These are phyloP conservation scores for Leptarthrus brevirostris DNA, from an alignment of 2,888 invertebrate species.

Conservation along the genomic window DNA sequence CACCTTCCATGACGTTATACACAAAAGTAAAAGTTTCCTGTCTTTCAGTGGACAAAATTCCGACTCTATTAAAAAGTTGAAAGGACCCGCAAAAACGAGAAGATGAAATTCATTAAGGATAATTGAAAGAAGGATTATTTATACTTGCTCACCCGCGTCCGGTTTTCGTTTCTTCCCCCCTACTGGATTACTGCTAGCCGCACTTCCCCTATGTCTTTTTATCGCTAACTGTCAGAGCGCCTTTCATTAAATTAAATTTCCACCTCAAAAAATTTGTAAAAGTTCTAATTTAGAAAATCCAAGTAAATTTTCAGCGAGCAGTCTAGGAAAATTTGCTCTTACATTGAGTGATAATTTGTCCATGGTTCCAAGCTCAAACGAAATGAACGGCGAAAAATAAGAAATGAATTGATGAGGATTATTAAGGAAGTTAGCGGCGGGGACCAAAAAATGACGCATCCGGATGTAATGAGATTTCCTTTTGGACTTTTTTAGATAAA, in stretches of 20 bases:
- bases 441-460: too few species aligned
- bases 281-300: slow-evolving; percentile 32
- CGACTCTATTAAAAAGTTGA: slow-evolving; percentile 40
- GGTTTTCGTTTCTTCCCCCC: neutral
- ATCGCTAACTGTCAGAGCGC: slow-evolving; percentile 20
- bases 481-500: too few species aligned
- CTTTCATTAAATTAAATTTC: slow-evolving; percentile 45
- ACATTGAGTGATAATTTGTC: neutral
- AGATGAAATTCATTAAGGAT: slow-evolving; percentile 46
- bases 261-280: slow-evolving; percentile 40
- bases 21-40: slow-evolving; percentile 31
- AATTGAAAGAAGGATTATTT: slow-evolving; percentile 46
- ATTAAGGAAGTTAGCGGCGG: too few species aligned
- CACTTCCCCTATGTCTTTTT: slow-evolving; percentile 11
- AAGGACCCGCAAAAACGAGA: slow-evolving; percentile 22
- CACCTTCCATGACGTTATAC: slow-evolving; percentile 10
- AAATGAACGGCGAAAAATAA: neutral
- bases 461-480: too few species aligned
- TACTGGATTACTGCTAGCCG: neutral
- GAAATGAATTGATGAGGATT: too few species aligned
- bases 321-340: slow-evolving; percentile 23
- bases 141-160: slow-evolving; percentile 14
- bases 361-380: neutral
- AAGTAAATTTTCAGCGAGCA: slow-evolving; percentile 5
- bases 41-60: slow-evolving; percentile 8